phyloP scores from a whole-genome alignment of 2,888 invertebrate species.

The Rotaria socialis region DNA sequence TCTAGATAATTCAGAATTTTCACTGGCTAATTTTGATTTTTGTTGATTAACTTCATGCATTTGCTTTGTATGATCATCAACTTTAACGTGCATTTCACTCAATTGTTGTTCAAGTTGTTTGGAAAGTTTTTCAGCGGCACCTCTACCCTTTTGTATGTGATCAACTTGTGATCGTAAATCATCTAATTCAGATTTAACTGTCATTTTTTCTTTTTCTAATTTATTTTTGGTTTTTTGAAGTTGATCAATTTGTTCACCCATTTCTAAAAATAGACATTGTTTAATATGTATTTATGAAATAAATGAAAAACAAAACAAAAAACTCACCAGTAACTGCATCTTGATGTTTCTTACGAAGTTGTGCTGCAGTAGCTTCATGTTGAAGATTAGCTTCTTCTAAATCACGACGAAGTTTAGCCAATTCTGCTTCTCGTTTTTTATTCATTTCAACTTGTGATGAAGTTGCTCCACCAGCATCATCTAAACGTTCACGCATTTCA shows the following conservation, averaged over 20 bases:
- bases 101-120: slow-evolving; percentile 93
- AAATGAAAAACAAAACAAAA: too few relatives aligned
- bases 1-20: slow-evolving; percentile 90
- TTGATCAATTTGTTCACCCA: slow-evolving; percentile 82
- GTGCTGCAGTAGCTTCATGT: slow-evolving; percentile 90
- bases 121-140: slow-evolving; percentile 84
- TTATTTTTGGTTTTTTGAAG: slow-evolving; percentile 44
- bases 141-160: slow-evolving; percentile 96
- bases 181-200: slow-evolving; percentile 94
- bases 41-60: slow-evolving; percentile 76
- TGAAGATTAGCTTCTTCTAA: slow-evolving; percentile 97
- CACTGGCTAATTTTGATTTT: slow-evolving; percentile 93
- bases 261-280: slow-evolving; percentile 62
- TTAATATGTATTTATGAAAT: too few relatives aligned
- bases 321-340: slow-evolving; percentile 78
- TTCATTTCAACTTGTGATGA: slow-evolving; percentile 87
- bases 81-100: slow-evolving; percentile 86
- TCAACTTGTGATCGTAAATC: slow-evolving; percentile 93
- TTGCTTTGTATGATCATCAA: slow-evolving; percentile 93
- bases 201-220: slow-evolving; percentile 97
- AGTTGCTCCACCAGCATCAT: slow-evolving; percentile 98
- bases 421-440: slow-evolving; percentile 99
- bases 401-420: slow-evolving; percentile 91
- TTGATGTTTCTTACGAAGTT: slow-evolving; percentile 98
- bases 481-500: slow-evolving; percentile 57